phyloP scores from a whole-genome alignment of 2,888 invertebrate genomes.

The Melanargia galathea region DNA sequence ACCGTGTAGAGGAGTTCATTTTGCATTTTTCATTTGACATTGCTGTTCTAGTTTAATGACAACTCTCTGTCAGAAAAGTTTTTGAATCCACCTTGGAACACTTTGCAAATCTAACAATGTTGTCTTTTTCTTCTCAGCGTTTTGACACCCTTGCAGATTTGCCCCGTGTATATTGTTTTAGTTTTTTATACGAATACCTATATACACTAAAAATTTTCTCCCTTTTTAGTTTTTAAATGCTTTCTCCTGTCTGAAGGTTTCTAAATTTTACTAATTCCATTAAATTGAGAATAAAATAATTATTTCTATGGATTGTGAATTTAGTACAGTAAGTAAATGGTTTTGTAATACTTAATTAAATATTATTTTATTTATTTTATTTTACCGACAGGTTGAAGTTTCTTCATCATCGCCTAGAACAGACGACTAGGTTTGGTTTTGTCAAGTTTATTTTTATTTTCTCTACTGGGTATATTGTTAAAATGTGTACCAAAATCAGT shows the following conservation, averaged over 20 bases:
- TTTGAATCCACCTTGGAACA: slow-evolving; percentile 6
- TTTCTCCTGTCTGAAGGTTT: not conserved
- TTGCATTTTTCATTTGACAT: not conserved
- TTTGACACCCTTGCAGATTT: not conserved
- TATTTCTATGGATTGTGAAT: too few relatives aligned
- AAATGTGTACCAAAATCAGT: too few relatives aligned
- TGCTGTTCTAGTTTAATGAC: not conserved
- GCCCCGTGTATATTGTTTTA: not conserved
- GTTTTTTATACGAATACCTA: not conserved
- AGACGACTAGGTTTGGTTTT: too few relatives aligned
- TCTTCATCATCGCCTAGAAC: too few relatives aligned
- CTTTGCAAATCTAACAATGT: slow-evolving; percentile 8
- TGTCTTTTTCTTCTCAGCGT: slow-evolving; percentile 13
- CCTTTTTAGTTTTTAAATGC: not conserved
- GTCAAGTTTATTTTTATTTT: too few relatives aligned
- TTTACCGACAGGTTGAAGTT: not conserved
- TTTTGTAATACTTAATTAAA: too few relatives aligned
- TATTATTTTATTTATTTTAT: too few relatives aligned
- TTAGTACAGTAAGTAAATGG: too few relatives aligned
- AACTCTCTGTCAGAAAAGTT: not conserved
- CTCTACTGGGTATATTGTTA: too few relatives aligned
- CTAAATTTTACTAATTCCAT: not conserved
- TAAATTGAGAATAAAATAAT: not conserved
- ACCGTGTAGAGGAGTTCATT: too few relatives aligned
- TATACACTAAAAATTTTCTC: not conserved